phyloP scores from a whole-genome alignment of 2,113 vertebrate species.

The Ameiurus melas region DNA sequence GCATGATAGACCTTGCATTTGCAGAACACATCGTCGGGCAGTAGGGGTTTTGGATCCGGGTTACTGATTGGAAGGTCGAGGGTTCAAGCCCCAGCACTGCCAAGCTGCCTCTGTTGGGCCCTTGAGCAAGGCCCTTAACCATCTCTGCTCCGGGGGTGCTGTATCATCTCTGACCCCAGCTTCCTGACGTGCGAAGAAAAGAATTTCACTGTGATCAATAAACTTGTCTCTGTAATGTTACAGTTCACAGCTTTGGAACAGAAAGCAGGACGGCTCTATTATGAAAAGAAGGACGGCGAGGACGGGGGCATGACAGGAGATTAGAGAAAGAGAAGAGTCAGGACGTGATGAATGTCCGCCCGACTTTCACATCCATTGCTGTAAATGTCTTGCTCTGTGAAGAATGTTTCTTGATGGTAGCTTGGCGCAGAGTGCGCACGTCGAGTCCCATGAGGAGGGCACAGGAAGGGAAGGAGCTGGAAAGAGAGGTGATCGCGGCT shows the following conservation, averaged over 20 bases:
- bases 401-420: constrained; percentile 22
- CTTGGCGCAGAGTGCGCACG: constrained; percentile 1
- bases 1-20: not conserved
- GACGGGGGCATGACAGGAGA: constrained; percentile 45
- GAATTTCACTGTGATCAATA: too few relatives aligned
- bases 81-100: too few relatives aligned
- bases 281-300: constrained; percentile 39
- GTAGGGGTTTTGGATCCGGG: too few relatives aligned
- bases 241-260: not conserved
- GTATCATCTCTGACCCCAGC: too few relatives aligned
- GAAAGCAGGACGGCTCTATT: constrained; percentile 6
- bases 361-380: not conserved
- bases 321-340: constrained; percentile 35
- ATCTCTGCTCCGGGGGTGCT: too few relatives aligned
- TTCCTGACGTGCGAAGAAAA: too few relatives aligned
- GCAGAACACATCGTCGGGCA: not conserved
- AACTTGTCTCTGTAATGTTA: not conserved
- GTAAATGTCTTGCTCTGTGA: not conserved
- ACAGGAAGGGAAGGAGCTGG: constrained; percentile 12
- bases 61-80: too few relatives aligned
- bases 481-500: constrained; percentile 39
- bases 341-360: constrained; percentile 41
- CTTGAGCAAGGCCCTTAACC: too few relatives aligned
- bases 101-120: too few relatives aligned
- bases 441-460: constrained; percentile 14